Percentiles rank a stretch among this genome's conserved stretches.
phyloP scores from a whole-genome alignment of 2,888 invertebrate genomes.

The Trichogramma dendrolimi region DNA sequence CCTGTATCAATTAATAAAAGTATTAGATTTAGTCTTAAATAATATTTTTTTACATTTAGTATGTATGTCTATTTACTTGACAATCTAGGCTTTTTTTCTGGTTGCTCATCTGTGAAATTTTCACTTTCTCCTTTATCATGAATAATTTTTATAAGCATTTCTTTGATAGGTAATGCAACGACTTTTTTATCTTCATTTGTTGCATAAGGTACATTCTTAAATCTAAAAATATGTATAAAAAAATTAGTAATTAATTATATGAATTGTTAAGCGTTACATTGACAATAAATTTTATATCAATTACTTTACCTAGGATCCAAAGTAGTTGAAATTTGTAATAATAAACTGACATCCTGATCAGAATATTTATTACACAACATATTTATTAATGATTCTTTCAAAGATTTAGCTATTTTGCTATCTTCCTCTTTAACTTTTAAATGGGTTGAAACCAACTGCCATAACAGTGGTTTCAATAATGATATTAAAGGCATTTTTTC shows the following conservation, averaged over 20 bases:
- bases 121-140: slow-evolving; percentile 43
- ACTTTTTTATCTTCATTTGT: slow-evolving; percentile 51
- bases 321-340: slow-evolving; percentile 53
- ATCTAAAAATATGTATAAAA: slow-evolving; percentile 36
- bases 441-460: slow-evolving; percentile 53
- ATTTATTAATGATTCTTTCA: slow-evolving; percentile 50
- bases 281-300: background rate
- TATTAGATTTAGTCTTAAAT: slow-evolving; percentile 7
- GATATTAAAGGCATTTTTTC: slow-evolving; percentile 55
- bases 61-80: slow-evolving; percentile 41
- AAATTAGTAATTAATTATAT: background rate
- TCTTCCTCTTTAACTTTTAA: slow-evolving; percentile 50
- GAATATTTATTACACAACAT: slow-evolving; percentile 50
- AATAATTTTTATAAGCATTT: slow-evolving; percentile 49
- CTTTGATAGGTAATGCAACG: slow-evolving; percentile 48
- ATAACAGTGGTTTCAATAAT: slow-evolving; percentile 54
- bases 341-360: slow-evolving; percentile 46
- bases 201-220: slow-evolving; percentile 53
- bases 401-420: slow-evolving; percentile 43
- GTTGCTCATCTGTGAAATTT: slow-evolving; percentile 32
- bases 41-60: slow-evolving; percentile 1
- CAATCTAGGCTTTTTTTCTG: slow-evolving; percentile 40
- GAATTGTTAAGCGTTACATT: background rate
- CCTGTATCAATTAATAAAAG: slow-evolving; percentile 36
- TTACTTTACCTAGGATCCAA: slow-evolving; percentile 51